phyloP scores from a whole-genome alignment of 2,888 invertebrate species.

The Xylota segnis region DNA sequence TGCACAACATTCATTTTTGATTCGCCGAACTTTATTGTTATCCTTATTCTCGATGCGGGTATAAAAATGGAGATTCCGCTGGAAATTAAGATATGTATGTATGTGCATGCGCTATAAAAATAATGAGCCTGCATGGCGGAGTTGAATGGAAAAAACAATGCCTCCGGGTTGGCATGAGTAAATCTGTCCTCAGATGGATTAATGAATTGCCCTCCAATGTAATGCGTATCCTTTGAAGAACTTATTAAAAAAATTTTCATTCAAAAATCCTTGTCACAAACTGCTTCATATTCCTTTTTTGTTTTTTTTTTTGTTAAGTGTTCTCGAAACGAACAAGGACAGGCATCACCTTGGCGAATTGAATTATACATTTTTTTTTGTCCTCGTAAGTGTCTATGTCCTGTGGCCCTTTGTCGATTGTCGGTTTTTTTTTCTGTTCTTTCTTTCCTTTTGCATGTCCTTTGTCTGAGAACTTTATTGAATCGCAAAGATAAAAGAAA shows the following conservation, averaged over 20 bases:
- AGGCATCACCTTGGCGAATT: slow-evolving; percentile 42
- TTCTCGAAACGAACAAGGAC: slow-evolving; percentile 3
- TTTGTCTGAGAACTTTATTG: slow-evolving; percentile 39
- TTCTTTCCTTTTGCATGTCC: slow-evolving; percentile 22
- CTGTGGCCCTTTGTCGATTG: slow-evolving; percentile 18
- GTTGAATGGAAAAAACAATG: not conserved
- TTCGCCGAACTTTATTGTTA: slow-evolving; percentile 36
- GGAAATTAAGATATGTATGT: not conserved
- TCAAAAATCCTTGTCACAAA: not conserved
- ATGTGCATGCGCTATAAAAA: not conserved
- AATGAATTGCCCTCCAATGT: not conserved
- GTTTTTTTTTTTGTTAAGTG: slow-evolving; percentile 15
- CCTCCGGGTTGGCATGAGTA: not conserved
- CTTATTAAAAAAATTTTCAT: not conserved
- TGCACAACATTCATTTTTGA: slow-evolving; percentile 44
- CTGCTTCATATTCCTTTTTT: slow-evolving; percentile 21
- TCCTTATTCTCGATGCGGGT: slow-evolving; percentile 10
- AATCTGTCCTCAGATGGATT: not conserved
- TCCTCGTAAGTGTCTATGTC: not conserved
- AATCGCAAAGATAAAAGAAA: slow-evolving; percentile 34
- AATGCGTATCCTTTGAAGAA: not conserved
- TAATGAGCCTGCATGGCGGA: not conserved
- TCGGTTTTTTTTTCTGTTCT: not conserved
- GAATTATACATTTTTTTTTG: not conserved
- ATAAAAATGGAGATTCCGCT: not conserved